phyloP scores from a whole-genome alignment of 2,888 invertebrate species.

The Tenthredo distinguenda region DNA sequence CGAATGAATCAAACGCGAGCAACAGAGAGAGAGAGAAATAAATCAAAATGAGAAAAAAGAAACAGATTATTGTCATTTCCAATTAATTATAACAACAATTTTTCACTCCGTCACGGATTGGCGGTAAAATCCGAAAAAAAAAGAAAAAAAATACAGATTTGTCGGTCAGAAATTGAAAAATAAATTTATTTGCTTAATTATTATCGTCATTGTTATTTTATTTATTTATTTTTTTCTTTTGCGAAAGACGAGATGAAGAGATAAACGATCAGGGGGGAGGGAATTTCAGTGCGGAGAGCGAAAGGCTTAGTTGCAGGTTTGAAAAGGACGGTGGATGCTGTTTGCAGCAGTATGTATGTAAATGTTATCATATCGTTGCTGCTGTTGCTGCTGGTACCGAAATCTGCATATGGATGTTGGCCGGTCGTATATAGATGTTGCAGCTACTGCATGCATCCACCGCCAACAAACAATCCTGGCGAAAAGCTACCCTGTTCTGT shows the following conservation, averaged over 20 bases:
- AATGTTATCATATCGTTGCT: slow-evolving; percentile 77
- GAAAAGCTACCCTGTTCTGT: background rate
- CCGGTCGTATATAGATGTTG: background rate
- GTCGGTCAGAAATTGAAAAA: too few relatives aligned
- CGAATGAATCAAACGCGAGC: background rate
- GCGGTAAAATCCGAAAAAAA: too few relatives aligned
- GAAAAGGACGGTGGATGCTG: slow-evolving; percentile 61
- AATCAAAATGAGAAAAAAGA: too few relatives aligned
- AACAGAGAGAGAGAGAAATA: too few relatives aligned
- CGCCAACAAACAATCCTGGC: background rate
- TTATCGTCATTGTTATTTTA: background rate
- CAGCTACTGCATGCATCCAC: background rate
- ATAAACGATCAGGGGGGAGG: background rate
- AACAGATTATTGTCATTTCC: too few relatives aligned
- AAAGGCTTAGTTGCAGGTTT: background rate
- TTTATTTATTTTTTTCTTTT: background rate
- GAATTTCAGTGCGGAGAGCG: background rate
- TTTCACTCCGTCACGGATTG: too few relatives aligned
- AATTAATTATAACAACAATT: too few relatives aligned
- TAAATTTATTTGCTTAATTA: too few relatives aligned
- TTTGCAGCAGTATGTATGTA: slow-evolving; percentile 76
- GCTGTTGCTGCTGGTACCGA: background rate
- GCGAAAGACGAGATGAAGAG: background rate
- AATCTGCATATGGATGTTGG: slow-evolving; percentile 11
- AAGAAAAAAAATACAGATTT: too few relatives aligned